These are phyloP conservation scores for Acipenser oxyrinchus DNA, from an alignment of 2,797 vertebrate species.

Conservation along the genomic window DNA sequence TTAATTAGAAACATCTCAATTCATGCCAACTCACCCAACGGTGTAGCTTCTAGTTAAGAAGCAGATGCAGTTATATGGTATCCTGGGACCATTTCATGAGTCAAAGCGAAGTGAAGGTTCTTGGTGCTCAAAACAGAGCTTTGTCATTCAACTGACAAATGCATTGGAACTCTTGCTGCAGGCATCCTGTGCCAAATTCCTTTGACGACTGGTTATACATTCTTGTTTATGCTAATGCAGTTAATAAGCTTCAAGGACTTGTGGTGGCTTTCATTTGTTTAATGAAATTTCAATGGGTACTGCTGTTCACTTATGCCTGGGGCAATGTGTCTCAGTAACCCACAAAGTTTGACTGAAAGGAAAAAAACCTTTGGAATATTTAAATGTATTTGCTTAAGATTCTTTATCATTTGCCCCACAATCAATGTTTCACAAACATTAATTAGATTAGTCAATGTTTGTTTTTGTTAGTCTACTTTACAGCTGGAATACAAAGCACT, in stretches of 20 bases:
- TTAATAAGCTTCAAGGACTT: constrained; percentile 1
- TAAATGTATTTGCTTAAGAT: too few species aligned
- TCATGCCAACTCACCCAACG: too few species aligned
- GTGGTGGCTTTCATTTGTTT: constrained; percentile 2
- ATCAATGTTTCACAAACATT: too few species aligned
- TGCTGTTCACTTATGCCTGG: neutral
- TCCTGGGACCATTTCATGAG: neutral
- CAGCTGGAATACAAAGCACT: too few species aligned
- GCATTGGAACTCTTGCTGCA: neutral
- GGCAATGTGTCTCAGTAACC: neutral
- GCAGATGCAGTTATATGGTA: too few species aligned
- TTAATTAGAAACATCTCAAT: too few species aligned
- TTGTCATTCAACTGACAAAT: neutral
- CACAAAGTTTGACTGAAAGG: too few species aligned
- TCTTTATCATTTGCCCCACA: too few species aligned
- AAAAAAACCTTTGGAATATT: too few species aligned
- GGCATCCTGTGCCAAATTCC: neutral
- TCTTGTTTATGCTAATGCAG: neutral
- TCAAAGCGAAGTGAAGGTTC: neutral
- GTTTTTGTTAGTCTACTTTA: too few species aligned
- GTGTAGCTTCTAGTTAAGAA: too few species aligned
- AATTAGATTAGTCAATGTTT: too few species aligned
- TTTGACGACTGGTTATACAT: neutral
- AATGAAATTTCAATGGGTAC: neutral
- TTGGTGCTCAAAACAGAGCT: neutral